phyloP scores from a whole-genome alignment of 2,797 vertebrate genomes.

The Coccyzus lansbergi region DNA sequence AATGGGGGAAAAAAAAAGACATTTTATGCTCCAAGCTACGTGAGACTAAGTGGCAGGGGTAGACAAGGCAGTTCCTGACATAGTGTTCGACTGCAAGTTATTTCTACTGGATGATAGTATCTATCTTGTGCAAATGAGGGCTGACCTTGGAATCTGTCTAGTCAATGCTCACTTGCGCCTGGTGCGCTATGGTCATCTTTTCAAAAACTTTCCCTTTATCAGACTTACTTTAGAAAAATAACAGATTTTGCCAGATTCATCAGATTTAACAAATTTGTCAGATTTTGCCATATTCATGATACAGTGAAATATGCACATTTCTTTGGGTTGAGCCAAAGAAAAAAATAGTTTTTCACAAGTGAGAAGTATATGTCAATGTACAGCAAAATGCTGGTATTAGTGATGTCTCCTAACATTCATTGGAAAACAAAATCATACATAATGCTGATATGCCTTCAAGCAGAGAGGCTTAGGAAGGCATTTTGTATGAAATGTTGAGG shows the following conservation, averaged over 20 bases:
- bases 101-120: neutral
- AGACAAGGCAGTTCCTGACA: neutral
- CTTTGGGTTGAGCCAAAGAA: neutral
- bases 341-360: neutral
- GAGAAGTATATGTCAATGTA: neutral
- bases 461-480: neutral
- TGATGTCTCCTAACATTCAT: fast-evolving
- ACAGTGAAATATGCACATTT: neutral
- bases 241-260: neutral
- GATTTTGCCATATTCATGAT: neutral
- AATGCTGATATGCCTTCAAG: neutral
- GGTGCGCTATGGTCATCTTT: neutral
- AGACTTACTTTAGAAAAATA: neutral
- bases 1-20: neutral
- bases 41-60: neutral
- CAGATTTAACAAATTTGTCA: no score
- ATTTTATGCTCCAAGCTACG: neutral
- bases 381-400: neutral
- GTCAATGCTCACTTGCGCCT: neutral
- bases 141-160: neutral
- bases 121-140: neutral
- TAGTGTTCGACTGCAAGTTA: neutral
- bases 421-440: neutral
- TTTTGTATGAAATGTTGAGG: neutral
- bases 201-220: neutral